Percentiles rank a stretch among this genome's conserved stretches.
Conservation (phyloP, 2,888 invertebrate genomes). For the Toxonevra muliebris region DNA sequence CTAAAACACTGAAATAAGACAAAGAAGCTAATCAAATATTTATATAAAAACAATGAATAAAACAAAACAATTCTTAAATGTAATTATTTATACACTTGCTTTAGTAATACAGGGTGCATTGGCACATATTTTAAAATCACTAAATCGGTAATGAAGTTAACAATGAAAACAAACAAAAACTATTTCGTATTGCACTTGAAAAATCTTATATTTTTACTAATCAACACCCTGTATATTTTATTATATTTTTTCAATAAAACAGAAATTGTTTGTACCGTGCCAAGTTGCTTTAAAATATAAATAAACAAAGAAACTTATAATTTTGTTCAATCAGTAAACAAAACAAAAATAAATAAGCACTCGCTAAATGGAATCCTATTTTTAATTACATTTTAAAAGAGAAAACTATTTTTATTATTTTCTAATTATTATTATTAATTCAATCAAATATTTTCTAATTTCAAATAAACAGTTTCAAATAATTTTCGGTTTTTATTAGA, state of each 20-base stretch:
- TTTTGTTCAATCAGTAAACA: not conserved
- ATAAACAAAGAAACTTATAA: not conserved
- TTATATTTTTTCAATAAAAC: no score
- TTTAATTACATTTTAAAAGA: conserved; percentile 8
- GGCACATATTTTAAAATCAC: no score
- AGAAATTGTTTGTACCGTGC: conserved; percentile 6
- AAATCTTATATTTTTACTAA: conserved; percentile 1
- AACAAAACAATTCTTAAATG: no score
- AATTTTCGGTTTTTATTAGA: not conserved
- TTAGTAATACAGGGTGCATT: not conserved
- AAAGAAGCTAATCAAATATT: no score
- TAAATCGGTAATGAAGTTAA: no score
- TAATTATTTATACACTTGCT: no score
- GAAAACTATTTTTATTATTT: not conserved
- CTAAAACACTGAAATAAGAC: no score
- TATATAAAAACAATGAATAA: no score
- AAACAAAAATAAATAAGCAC: conserved; percentile 15
- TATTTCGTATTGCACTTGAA: not conserved
- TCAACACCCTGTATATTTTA: not conserved
- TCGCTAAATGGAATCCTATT: conserved; percentile 22
- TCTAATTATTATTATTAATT: not conserved
- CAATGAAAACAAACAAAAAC: no score
- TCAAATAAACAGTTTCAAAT: not conserved
- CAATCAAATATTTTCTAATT: conserved; percentile 29
- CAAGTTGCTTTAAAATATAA: conserved; percentile 14